A percentile compares a stretch with the other conserved stretches of the same genome.
Conservation (phyloP, 2,113 vertebrate species). For the Motacilla tschutschensis region DNA sequence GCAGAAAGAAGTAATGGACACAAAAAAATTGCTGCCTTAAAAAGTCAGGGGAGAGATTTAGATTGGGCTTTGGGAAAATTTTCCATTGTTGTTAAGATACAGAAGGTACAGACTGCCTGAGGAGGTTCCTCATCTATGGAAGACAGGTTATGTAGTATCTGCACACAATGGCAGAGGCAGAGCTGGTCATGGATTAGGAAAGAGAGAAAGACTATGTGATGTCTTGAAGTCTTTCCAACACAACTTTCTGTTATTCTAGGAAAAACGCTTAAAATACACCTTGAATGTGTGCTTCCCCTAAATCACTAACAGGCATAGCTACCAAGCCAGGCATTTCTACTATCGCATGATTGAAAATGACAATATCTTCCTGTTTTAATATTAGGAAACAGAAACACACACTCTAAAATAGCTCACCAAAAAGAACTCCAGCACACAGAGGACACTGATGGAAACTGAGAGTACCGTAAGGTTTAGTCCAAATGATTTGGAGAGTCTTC, state of each 20-base stretch:
- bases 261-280: not conserved
- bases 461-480: not conserved
- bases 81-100: not conserved
- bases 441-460: not conserved
- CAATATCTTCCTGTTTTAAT: not conserved
- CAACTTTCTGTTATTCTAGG: not conserved
- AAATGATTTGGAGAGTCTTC: not conserved
- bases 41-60: not conserved
- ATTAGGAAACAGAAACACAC: not conserved
- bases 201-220: not conserved
- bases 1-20: not conserved
- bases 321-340: not conserved
- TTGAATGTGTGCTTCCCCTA: not conserved
- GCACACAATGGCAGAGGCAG: not conserved
- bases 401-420: not conserved
- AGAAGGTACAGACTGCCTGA: not conserved
- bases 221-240: not conserved
- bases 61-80: not conserved
- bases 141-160: not conserved
- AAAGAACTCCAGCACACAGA: not conserved
- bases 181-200: not conserved
- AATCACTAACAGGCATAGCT: not conserved
- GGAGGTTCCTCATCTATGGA: not conserved
- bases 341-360: not conserved
- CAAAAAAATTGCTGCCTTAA: not conserved